Conservation (phyloP, 2,113 vertebrate genomes). For the Synchiropus splendidus region DNA sequence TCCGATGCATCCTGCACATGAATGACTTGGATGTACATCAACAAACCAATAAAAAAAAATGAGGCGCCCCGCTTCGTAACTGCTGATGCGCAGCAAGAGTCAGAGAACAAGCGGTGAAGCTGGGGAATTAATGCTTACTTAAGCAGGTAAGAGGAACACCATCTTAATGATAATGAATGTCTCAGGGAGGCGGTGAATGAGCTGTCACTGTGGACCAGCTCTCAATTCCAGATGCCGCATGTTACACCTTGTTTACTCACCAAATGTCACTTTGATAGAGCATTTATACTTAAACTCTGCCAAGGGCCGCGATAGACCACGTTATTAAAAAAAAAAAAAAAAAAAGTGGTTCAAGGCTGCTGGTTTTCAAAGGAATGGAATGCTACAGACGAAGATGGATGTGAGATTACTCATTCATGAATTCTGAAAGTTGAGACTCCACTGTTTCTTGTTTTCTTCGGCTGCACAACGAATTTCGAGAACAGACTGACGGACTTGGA, state of each 20-base stretch:
- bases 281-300: not conserved
- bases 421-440: no score
- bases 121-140: slow-evolving; percentile 44
- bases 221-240: slow-evolving; percentile 27
- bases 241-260: slow-evolving; percentile 32
- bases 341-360: no score
- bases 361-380: no score
- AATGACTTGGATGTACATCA: slow-evolving; percentile 28
- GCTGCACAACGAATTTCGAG: no score
- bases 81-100: slow-evolving; percentile 40
- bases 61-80: slow-evolving; percentile 25
- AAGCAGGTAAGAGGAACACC: slow-evolving; percentile 41
- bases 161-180: slow-evolving; percentile 56
- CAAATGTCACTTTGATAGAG: slow-evolving; percentile 6
- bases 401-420: no score
- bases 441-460: no score
- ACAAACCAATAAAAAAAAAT: slow-evolving; percentile 22
- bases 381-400: no score
- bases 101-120: slow-evolving; percentile 5
- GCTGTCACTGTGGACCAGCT: slow-evolving; percentile 29
- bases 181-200: slow-evolving; percentile 33
- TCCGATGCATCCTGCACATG: slow-evolving; percentile 20
- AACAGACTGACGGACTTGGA: no score
- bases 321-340: no score
- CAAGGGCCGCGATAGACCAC: no score